Evolutionary conservation across 2,113 vertebrate species (phyloP).

Genomic region (Lophochroa leadbeateri): DNA sequence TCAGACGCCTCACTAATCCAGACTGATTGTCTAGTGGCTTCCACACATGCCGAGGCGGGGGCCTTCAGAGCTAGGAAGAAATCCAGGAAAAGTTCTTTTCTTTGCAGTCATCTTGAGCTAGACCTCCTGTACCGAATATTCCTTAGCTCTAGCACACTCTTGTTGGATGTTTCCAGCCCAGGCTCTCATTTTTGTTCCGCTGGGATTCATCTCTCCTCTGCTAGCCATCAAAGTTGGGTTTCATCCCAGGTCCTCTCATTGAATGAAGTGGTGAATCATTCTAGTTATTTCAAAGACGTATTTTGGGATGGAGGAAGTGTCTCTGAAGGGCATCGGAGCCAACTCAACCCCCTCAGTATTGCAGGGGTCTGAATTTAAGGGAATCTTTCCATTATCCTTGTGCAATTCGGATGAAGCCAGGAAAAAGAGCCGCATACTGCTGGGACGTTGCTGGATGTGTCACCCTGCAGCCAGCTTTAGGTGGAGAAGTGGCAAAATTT

Average conservation of each 20-base stretch:
- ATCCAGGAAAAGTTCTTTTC: neutral
- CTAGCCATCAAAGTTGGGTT: neutral
- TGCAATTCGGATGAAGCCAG: neutral
- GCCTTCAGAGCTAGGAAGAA: neutral
- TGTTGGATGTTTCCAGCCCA: neutral
- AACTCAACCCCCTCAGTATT: rapidly evolving
- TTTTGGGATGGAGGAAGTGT: neutral
- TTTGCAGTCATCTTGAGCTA: neutral
- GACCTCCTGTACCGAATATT: rapidly evolving
- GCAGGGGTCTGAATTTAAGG: neutral
- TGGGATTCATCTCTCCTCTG: neutral
- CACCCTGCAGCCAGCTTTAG: neutral
- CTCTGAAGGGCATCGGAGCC: neutral
- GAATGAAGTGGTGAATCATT: neutral
- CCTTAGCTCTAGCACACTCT: neutral
- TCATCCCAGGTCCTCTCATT: neutral
- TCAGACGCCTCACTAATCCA: constrained; percentile 39
- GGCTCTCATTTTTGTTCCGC: neutral
- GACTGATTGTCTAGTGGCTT: constrained; percentile 35
- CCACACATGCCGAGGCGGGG: neutral
- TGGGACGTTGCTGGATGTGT: neutral
- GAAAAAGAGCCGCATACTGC: neutral
- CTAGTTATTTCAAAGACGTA: neutral
- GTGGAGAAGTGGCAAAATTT: neutral
- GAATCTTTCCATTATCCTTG: neutral